Percentiles rank a stretch among this genome's conserved stretches.
phyloP scores from a whole-genome alignment of 2,113 vertebrate species.

The Zingel zingel region DNA sequence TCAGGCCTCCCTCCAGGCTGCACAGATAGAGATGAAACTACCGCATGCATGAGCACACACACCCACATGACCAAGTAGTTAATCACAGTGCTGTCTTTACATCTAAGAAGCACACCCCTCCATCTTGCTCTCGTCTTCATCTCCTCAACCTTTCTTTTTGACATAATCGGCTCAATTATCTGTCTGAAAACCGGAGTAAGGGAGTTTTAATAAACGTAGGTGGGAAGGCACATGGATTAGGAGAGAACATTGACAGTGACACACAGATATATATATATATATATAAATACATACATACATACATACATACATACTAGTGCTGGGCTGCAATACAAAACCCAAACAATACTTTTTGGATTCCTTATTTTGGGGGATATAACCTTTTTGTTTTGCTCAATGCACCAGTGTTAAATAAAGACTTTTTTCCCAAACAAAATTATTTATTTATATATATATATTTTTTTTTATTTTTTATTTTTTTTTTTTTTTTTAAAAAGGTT shows the following conservation, averaged over 20 bases:
- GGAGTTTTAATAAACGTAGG: background rate
- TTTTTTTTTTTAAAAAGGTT: background rate
- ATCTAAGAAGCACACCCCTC: background rate
- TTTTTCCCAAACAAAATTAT: background rate
- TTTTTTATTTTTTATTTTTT: too few species aligned
- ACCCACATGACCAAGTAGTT: slow-evolving; percentile 23
- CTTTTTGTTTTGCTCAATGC: background rate
- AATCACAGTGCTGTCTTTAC: slow-evolving; percentile 4
- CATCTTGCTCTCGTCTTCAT: background rate
- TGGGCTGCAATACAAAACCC: background rate
- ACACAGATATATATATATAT: too few species aligned
- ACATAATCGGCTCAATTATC: background rate
- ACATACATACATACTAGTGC: too few species aligned
- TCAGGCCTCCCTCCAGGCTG: slow-evolving; percentile 49
- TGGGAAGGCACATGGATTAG: background rate
- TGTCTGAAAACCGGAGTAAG: background rate
- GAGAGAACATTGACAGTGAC: background rate
- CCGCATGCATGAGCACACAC: slow-evolving; percentile 33
- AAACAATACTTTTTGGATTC: background rate
- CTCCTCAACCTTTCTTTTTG: slow-evolving; percentile 12
- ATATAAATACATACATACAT: background rate
- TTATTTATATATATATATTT: too few species aligned
- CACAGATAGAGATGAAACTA: slow-evolving; percentile 56
- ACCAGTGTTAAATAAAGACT: background rate
- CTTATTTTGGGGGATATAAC: background rate